A percentile compares a stretch with the other conserved stretches of the same genome.
Evolutionary conservation across 30 jellyfish, hydroid and myxozoan genomes (phyloP).

Genomic region (Hydra vulgaris): DNA sequence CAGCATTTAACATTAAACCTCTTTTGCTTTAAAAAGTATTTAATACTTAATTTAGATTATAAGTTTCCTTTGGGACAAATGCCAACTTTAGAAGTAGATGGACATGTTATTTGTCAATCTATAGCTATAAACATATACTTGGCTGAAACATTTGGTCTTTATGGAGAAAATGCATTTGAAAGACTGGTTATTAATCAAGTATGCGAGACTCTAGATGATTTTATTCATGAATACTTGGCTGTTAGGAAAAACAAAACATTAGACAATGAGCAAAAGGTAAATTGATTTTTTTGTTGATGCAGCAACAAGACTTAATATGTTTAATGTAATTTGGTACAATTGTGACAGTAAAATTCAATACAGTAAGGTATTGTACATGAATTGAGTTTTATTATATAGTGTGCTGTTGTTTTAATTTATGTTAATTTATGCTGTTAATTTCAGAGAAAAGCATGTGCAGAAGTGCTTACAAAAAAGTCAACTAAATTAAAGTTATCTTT

Average conservation of each 20-base stretch:
- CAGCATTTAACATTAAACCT: too few relatives aligned
- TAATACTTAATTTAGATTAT: background rate
- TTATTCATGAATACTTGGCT: background rate
- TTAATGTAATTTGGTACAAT: too few relatives aligned
- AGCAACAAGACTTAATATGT: too few relatives aligned
- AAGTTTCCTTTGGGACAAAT: background rate
- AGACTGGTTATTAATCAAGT: background rate
- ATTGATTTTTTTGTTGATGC: background rate
- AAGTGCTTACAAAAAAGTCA: background rate
- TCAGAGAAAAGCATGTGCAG: background rate
- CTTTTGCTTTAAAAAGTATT: background rate
- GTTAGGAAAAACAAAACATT: background rate
- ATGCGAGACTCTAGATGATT: background rate
- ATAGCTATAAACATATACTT: background rate
- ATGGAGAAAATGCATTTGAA: background rate
- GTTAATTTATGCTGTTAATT: too few relatives aligned
- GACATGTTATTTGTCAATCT: background rate
- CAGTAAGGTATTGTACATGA: too few relatives aligned
- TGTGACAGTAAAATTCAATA: too few relatives aligned
- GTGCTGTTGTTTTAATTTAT: too few relatives aligned
- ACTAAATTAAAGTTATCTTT: background rate
- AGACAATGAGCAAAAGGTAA: background rate
- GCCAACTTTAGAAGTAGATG: slow-evolving; percentile 9
- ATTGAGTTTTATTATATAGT: too few relatives aligned
- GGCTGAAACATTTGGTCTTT: background rate